phyloP scores from a whole-genome alignment of 1,140 invertebrate genomes.

The Papilio xuthus region DNA sequence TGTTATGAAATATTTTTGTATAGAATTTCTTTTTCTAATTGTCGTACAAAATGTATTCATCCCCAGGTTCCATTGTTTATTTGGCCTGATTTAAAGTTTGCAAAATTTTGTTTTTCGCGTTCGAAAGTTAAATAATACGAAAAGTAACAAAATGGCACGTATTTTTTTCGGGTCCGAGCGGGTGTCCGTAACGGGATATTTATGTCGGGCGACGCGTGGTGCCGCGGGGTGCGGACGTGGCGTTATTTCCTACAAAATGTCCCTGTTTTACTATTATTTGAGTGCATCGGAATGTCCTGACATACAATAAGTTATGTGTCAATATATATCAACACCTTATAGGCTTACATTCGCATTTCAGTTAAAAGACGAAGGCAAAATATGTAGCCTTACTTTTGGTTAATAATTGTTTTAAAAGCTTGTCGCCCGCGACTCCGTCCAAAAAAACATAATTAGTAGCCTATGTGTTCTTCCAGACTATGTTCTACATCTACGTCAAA shows the following conservation, averaged over 20 bases:
- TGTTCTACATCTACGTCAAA: too few species aligned
- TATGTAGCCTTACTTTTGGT: too few species aligned
- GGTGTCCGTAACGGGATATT: constrained; percentile 66
- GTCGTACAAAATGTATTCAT: background rate
- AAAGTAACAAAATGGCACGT: constrained; percentile 55
- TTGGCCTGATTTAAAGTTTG: background rate
- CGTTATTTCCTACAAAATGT: constrained; percentile 53
- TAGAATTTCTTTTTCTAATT: background rate
- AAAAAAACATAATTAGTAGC: too few species aligned
- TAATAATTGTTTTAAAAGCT: too few species aligned
- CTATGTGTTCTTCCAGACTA: too few species aligned
- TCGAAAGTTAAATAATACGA: constrained; percentile 63
- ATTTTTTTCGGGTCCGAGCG: constrained; percentile 62
- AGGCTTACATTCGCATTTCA: background rate
- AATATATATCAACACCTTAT: constrained; percentile 21
- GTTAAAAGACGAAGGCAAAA: background rate
- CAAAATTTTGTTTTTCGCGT: constrained; percentile 46
- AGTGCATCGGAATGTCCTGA: constrained; percentile 52
- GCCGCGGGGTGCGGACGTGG: constrained; percentile 60
- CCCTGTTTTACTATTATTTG: constrained; percentile 60
- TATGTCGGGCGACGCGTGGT: constrained; percentile 61
- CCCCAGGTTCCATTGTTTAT: background rate
- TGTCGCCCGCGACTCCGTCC: too few species aligned
- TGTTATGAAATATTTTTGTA: too few species aligned
- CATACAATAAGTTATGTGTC: constrained; percentile 42